phyloP scores from a whole-genome alignment of 2,888 invertebrate genomes.

The Listrodromus nycthemerus region DNA sequence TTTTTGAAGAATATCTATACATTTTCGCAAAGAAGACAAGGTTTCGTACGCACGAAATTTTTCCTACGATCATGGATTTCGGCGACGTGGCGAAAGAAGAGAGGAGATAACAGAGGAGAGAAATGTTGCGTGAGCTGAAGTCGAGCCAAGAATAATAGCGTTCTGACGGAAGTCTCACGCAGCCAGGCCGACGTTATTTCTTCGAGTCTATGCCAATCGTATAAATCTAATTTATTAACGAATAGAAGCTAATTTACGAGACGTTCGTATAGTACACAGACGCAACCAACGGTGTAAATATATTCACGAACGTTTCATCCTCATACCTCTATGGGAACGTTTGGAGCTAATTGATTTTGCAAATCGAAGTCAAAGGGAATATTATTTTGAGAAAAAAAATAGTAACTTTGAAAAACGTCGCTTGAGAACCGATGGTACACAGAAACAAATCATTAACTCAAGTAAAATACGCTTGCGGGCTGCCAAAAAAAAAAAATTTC shows the following conservation, averaged over 20 bases:
- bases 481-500: too few species aligned
- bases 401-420: neutral
- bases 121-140: conserved; percentile 21
- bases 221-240: conserved; percentile 51
- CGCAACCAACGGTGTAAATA: neutral
- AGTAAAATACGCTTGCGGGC: too few species aligned
- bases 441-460: neutral
- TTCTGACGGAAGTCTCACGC: conserved; percentile 34
- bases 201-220: conserved; percentile 38
- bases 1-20: too few species aligned
- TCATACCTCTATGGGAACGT: neutral
- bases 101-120: conserved; percentile 3
- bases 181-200: conserved; percentile 5
- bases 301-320: neutral
- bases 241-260: conserved; percentile 47
- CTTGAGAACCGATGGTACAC: neutral
- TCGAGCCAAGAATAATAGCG: conserved; percentile 58
- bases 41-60: neutral
- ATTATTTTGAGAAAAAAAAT: neutral
- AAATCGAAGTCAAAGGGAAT: conserved; percentile 39
- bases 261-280: conserved; percentile 12
- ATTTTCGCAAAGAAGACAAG: conserved; percentile 8
- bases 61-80: conserved; percentile 18
- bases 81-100: conserved; percentile 26
- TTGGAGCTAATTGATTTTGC: conserved; percentile 40